These are phyloP conservation scores for Pteria penguin DNA, from an alignment of 2,888 invertebrate genomes.

Conservation along the genomic window DNA sequence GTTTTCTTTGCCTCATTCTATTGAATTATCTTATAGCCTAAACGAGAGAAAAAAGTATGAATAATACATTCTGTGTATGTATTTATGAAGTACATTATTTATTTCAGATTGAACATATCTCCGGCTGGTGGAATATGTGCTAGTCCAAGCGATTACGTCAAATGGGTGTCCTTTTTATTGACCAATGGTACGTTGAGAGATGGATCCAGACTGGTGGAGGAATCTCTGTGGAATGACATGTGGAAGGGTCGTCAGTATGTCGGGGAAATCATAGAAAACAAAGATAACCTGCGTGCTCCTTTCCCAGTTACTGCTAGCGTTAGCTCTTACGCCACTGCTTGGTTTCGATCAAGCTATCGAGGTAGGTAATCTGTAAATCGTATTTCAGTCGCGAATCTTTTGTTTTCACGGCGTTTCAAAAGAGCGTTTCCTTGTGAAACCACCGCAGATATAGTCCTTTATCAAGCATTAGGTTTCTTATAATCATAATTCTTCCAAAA, in stretches of 20 bases:
- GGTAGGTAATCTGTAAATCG: neutral
- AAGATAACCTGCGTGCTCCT: neutral
- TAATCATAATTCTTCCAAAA: no score
- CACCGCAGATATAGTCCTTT: no score
- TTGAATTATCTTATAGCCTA: no score
- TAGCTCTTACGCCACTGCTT: neutral
- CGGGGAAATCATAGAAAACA: neutral
- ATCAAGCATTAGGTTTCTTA: no score
- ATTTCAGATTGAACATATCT: no score
- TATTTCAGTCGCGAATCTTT: no score
- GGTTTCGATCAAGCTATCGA: neutral
- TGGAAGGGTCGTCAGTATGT: neutral
- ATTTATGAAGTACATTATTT: no score
- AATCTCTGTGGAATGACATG: neutral
- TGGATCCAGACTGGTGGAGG: neutral
- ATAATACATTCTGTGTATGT: no score
- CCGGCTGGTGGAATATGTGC: neutral
- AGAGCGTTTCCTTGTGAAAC: no score
- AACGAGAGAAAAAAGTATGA: no score
- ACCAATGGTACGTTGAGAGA: neutral
- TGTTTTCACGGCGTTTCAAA: no score
- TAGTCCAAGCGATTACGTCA: neutral
- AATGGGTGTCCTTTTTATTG: neutral
- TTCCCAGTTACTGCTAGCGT: neutral
- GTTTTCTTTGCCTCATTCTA: no score